phyloP scores from a whole-genome alignment of 1,140 invertebrate species.

The Drosophila fuyamai region DNA sequence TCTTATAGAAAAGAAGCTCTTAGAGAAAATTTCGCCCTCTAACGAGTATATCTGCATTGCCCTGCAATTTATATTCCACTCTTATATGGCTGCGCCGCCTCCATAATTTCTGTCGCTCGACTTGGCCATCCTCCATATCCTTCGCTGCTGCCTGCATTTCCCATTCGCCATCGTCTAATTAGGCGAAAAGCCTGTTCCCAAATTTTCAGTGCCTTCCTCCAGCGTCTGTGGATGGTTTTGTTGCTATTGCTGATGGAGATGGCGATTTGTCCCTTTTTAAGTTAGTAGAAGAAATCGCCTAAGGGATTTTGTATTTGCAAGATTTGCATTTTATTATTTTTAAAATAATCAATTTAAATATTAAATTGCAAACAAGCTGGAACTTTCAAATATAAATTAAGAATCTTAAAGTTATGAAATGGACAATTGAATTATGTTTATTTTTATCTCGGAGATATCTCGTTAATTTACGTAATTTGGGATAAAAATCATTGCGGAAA shows the following conservation, averaged over 20 bases:
- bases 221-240: constrained; percentile 34
- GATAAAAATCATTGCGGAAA: no score
- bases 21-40: neutral
- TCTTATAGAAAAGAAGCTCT: neutral
- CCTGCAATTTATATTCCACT: constrained; percentile 47
- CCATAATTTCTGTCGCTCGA: constrained; percentile 66
- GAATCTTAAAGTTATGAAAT: no score
- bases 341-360: no score
- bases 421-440: no score
- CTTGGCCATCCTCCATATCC: constrained; percentile 27
- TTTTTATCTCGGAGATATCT: no score
- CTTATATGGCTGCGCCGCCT: constrained; percentile 18
- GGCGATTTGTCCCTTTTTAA: constrained; percentile 2
- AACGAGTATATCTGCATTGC: constrained; percentile 25
- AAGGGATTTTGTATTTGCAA: neutral
- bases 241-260: constrained; percentile 7
- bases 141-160: constrained; percentile 31
- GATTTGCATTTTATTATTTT: neutral
- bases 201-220: constrained; percentile 59
- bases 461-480: no score
- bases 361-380: no score
- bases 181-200: constrained; percentile 79
- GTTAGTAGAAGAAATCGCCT: neutral
- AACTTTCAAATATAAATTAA: no score
- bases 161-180: constrained; percentile 69